Evolutionary conservation across 2,888 invertebrate species (phyloP).

Genomic region (Panzeria rudis): DNA sequence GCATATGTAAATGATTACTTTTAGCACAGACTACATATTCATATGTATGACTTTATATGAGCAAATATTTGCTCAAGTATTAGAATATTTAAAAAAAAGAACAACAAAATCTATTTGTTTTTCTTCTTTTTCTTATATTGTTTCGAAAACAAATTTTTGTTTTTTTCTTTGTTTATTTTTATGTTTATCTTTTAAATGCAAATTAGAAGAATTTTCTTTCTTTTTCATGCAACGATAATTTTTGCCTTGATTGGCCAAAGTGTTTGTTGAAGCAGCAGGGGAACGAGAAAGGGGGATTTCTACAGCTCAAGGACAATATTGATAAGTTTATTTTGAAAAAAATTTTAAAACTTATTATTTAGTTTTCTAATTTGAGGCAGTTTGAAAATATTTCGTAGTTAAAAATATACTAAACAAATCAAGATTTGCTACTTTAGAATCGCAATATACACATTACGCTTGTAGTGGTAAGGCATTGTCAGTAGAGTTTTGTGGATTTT

Average conservation of each 20-base stretch:
- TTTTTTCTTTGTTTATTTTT: constrained; percentile 35
- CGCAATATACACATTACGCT: too few relatives aligned
- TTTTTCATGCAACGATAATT: constrained; percentile 38
- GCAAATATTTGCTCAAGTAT: constrained; percentile 40
- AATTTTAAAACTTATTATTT: neutral
- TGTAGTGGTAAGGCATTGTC: too few relatives aligned
- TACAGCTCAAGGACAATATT: neutral
- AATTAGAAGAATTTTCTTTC: constrained; percentile 45
- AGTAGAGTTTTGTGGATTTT: too few relatives aligned
- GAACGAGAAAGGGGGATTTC: neutral
- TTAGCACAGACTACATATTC: constrained; percentile 24
- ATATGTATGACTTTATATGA: constrained; percentile 23
- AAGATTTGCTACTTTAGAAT: too few relatives aligned
- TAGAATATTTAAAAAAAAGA: constrained; percentile 35
- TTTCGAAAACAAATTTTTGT: constrained; percentile 26
- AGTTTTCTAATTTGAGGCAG: neutral
- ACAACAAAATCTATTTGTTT: constrained; percentile 32
- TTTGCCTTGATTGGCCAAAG: constrained; percentile 53
- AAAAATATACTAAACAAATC: neutral
- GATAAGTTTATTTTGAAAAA: neutral
- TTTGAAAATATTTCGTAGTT: neutral
- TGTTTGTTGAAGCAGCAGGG: constrained; percentile 26
- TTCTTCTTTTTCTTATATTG: constrained; percentile 32
- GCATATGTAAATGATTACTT: constrained; percentile 18
- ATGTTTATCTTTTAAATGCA: constrained; percentile 52